Conservation (phyloP, 2,797 vertebrate genomes). For the Urocyon cinereoargenteus region DNA sequence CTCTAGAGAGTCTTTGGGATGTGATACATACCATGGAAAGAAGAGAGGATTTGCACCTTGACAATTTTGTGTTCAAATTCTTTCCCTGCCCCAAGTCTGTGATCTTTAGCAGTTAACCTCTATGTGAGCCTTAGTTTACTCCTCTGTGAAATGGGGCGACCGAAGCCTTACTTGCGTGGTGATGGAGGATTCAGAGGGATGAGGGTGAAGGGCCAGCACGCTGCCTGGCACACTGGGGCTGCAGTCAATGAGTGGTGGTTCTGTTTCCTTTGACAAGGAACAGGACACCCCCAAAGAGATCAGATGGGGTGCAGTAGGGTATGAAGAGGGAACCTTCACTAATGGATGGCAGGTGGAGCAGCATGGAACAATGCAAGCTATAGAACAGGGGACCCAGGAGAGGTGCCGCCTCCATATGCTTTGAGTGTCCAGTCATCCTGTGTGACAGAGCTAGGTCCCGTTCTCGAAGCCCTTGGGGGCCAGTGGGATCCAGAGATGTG, state of each 20-base stretch:
- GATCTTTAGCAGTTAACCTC: not conserved
- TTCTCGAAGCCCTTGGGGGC: not conserved
- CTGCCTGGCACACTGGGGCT: accelerated
- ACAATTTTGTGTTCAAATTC: not conserved
- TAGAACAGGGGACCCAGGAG: not conserved
- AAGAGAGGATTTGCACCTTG: not conserved
- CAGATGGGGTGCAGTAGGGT: not conserved
- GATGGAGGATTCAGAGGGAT: not conserved
- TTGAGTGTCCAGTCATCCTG: not conserved
- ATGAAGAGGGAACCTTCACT: not conserved
- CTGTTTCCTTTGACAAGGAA: not conserved
- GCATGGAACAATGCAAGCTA: no score
- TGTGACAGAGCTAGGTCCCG: not conserved
- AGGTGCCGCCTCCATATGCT: not conserved
- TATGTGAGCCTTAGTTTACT: not conserved
- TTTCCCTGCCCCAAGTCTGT: not conserved
- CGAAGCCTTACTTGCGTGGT: accelerated
- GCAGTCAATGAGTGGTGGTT: not conserved
- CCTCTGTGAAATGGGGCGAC: conserved; percentile 19
- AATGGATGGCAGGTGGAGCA: not conserved
- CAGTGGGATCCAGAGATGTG: not conserved
- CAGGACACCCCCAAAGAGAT: not conserved
- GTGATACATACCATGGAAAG: not conserved
- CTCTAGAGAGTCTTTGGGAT: not conserved
- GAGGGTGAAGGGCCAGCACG: not conserved